Evolutionary conservation across 2,113 vertebrate species (phyloP).

Genomic region (Myotis davidii): DNA sequence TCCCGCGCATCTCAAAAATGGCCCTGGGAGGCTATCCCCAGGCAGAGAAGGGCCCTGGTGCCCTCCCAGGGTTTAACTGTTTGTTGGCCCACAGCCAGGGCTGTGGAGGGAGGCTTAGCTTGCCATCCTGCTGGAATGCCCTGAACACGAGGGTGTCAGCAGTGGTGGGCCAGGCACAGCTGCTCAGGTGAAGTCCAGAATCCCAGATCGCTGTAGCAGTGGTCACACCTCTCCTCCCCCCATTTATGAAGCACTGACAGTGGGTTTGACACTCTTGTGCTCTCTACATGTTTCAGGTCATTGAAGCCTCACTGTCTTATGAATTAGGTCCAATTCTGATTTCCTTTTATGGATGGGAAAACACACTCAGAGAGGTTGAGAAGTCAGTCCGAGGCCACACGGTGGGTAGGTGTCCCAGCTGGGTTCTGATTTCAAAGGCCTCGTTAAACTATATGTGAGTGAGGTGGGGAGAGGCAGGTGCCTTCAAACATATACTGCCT

Average conservation of each 20-base stretch:
- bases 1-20: not conserved
- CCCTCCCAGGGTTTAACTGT: not conserved
- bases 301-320: not conserved
- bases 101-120: no score
- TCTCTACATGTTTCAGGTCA: not conserved
- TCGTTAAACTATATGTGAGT: not conserved
- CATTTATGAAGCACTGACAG: fast-evolving
- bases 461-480: not conserved
- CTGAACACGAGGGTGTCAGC: not conserved
- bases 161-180: fast-evolving
- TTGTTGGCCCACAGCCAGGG: no score
- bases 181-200: not conserved
- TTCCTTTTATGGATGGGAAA: not conserved
- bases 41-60: not conserved
- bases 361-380: not conserved
- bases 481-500: not conserved
- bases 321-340: not conserved
- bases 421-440: not conserved
- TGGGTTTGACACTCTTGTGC: not conserved
- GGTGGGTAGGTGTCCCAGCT: not conserved
- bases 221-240: not conserved
- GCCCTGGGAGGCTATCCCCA: fast-evolving
- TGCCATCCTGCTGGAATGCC: not conserved
- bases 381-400: not conserved
- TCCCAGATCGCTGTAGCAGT: fast-evolving